These are phyloP conservation scores for Parazoanthus darwini DNA, from an alignment of 92 coral and sea anemone species.

Conservation along the genomic window DNA sequence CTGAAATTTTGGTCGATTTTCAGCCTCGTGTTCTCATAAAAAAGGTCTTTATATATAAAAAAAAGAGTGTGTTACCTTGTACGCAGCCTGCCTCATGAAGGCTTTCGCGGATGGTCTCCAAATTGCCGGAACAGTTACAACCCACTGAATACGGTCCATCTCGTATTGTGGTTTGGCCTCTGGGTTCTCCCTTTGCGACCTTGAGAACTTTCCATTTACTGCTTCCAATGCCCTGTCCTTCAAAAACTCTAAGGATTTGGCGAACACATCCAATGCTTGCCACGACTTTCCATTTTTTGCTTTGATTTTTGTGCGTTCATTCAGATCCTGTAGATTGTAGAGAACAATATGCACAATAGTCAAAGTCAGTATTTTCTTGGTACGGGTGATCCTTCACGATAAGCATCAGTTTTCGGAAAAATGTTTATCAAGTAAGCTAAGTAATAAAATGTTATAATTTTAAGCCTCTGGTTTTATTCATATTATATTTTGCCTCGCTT, in stretches of 20 bases:
- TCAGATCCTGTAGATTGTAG: conserved; percentile 38
- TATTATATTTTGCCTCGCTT: too few relatives aligned
- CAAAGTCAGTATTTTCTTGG: too few relatives aligned
- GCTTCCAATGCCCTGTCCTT: conserved; percentile 71
- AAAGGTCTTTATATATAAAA: too few relatives aligned
- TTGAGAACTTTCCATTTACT: conserved; percentile 51
- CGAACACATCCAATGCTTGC: conserved; percentile 67
- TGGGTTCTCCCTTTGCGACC: conserved; percentile 39
- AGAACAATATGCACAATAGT: background rate
- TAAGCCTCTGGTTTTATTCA: too few relatives aligned
- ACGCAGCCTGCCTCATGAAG: conserved; percentile 78
- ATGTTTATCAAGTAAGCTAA: too few relatives aligned
- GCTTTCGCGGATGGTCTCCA: conserved; percentile 80
- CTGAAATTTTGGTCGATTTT: too few relatives aligned
- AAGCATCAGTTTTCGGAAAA: too few relatives aligned
- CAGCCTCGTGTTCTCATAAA: too few relatives aligned
- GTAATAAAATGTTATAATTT: too few relatives aligned
- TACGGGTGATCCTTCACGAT: too few relatives aligned
- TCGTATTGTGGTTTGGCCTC: conserved; percentile 45
- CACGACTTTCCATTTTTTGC: conserved; percentile 68
- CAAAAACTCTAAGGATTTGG: conserved; percentile 63
- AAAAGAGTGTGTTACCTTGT: conserved; percentile 44
- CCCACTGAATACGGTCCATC: conserved; percentile 63
- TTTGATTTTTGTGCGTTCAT: conserved; percentile 60
- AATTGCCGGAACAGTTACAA: conserved; percentile 78